Base-by-base conservation (phyloP, 2,797 vertebrate species). In the Chaetodon trifasciatus region DNA sequence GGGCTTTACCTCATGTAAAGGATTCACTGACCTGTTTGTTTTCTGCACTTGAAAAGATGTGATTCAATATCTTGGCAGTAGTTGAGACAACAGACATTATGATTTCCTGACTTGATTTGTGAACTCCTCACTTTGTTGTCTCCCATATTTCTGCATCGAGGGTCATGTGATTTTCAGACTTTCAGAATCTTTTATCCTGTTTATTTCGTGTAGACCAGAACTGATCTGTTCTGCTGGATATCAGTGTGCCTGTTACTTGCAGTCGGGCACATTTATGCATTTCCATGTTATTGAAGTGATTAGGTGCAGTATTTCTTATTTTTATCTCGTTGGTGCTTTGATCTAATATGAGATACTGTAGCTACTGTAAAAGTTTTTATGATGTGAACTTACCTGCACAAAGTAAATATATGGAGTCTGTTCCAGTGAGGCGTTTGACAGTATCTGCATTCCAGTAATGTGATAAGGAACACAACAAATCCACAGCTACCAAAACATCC, bases 401-500 rank as follows among this genome's bases (percentile, higher is more conserved):
- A 53, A 19, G 37, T 49, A 77, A 65, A 70, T 56, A 28, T 4
- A 32, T 16, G 52, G n/a, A 24, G 13, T 67, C 11, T 83, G 10
- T n/a, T 67, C 39, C 49, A 32, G 35, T 24, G 53, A 76, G 19
- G 40, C 50, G 23, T 58, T 52, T 62, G 44, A 52, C 53, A 47
- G 8, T 28, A 10, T 13, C 73, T 78, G 19, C 44, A 42, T 60
- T 78, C 13, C 46, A 64, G 4, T 67, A 70, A 50, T 68, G 24
- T 24, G 61, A 81, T 56, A 64, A 78, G 4, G 8, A 68, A 66
- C 66, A 67, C 11, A 55, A 60, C 35, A 53, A 35, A 32, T 39
- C 28, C 37, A 78, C 21, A 28, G 23, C 39, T 11, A 71, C 44
- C 10, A 23, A 67, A 70, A 56, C 50, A 52, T 56, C 56, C 37